phyloP scores from a whole-genome alignment of 2,888 invertebrate genomes.

The Hydriomena furcata region DNA sequence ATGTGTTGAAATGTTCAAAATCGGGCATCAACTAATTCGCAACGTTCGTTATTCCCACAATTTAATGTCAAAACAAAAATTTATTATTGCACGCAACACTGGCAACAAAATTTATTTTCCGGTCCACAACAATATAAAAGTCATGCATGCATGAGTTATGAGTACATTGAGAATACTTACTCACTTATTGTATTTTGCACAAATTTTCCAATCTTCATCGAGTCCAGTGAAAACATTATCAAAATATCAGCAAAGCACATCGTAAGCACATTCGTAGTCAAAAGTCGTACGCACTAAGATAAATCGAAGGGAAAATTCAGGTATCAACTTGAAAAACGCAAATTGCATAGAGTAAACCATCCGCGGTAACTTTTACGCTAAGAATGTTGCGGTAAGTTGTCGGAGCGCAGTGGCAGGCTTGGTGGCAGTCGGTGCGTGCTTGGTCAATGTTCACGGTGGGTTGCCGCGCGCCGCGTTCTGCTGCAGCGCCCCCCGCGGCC shows the following conservation, averaged over 20 bases:
- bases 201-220: conserved; percentile 57
- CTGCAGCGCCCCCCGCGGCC: conserved; percentile 58
- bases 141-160: conserved; percentile 16
- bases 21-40: too few relatives aligned
- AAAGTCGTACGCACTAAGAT: conserved; percentile 66
- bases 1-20: too few relatives aligned
- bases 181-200: conserved; percentile 68
- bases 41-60: too few relatives aligned
- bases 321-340: conserved; percentile 74
- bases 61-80: too few relatives aligned
- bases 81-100: conserved; percentile 1
- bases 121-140: conserved; percentile 7
- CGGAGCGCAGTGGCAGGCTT: conserved; percentile 53
- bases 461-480: conserved; percentile 50
- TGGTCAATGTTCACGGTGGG: conserved; percentile 77
- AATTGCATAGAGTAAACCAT: conserved; percentile 82
- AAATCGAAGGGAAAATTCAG: conserved; percentile 57
- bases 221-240: conserved; percentile 50
- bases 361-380: conserved; percentile 82
- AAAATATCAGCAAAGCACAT: conserved; percentile 61
- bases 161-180: conserved; percentile 39
- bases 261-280: conserved; percentile 58
- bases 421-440: conserved; percentile 53
- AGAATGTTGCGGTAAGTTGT: conserved; percentile 81
- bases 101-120: conserved; percentile 12